Conservation (phyloP, 2,113 vertebrate genomes). For the Peromyscus polionotus region DNA sequence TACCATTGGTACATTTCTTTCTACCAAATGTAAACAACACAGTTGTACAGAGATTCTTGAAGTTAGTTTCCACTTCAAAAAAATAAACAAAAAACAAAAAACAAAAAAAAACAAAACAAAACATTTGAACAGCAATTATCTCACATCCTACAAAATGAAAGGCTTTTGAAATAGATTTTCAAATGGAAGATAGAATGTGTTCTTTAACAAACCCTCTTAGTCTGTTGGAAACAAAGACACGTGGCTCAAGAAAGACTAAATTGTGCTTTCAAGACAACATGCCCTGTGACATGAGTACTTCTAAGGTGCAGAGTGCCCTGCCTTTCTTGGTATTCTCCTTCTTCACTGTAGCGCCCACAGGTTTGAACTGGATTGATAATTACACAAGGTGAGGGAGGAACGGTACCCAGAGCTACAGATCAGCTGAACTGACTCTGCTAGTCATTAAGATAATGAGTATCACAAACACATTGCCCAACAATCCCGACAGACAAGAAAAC, state of each 20-base stretch:
- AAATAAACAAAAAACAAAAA: too few species aligned
- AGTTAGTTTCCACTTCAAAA: neutral
- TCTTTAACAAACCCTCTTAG: neutral
- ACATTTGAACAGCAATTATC: neutral
- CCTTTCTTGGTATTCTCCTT: neutral
- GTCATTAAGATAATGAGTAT: conserved; percentile 42
- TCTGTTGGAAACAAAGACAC: neutral
- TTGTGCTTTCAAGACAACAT: neutral
- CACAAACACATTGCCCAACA: conserved; percentile 35
- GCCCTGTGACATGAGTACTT: neutral
- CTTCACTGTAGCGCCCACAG: neutral
- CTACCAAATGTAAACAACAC: conserved; percentile 25
- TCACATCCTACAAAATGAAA: neutral
- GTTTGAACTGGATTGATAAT: neutral
- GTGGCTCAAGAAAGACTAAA: neutral
- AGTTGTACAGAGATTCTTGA: conserved; percentile 12
- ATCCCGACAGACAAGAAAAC: conserved; percentile 25
- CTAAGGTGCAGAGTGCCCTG: neutral
- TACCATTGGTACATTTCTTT: neutral
- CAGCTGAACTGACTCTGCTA: neutral
- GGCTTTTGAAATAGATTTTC: neutral
- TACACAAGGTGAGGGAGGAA: neutral
- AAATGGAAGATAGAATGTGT: neutral
- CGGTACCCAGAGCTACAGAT: neutral
- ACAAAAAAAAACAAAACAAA: too few species aligned